A percentile compares a stretch with the other conserved stretches of the same genome.
Conservation (phyloP, 2,888 invertebrate species). For the Drosophila parthenogenetica region DNA sequence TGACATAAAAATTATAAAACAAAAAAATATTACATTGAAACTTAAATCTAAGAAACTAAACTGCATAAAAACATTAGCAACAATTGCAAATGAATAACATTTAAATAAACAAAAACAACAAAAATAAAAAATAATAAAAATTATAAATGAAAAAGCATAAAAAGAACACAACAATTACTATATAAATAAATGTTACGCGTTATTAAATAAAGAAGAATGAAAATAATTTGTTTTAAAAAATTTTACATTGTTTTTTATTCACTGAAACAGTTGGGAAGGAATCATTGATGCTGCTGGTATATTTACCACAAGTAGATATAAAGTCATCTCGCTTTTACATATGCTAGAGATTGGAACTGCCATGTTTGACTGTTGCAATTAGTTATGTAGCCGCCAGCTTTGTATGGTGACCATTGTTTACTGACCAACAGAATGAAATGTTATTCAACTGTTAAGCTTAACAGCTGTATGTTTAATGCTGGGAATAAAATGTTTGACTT, state of each 20-base stretch:
- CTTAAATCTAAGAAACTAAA: constrained; percentile 37
- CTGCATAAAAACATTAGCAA: constrained; percentile 58
- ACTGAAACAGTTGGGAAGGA: not conserved
- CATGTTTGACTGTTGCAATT: no score
- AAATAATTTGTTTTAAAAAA: constrained; percentile 85
- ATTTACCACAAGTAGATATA: no score
- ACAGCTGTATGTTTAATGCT: no score
- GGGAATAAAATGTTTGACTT: no score
- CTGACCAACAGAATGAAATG: no score
- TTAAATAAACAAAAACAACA: constrained; percentile 46
- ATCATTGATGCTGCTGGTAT: not conserved
- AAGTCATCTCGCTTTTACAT: no score
- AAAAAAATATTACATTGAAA: constrained; percentile 39
- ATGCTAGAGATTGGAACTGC: no score
- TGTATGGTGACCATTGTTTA: no score
- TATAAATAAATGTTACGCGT: constrained; percentile 88
- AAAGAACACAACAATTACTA: constrained; percentile 82
- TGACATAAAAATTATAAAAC: constrained; percentile 32
- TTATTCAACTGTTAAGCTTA: no score
- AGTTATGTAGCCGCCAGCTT: no score
- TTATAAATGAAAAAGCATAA: constrained; percentile 46
- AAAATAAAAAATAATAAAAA: not conserved
- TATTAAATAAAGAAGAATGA: constrained; percentile 87
- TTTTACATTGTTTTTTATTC: constrained; percentile 17
- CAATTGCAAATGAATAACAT: constrained; percentile 65